Conservation (phyloP, 2,888 invertebrate species). For the Agonopterix heracliana region DNA sequence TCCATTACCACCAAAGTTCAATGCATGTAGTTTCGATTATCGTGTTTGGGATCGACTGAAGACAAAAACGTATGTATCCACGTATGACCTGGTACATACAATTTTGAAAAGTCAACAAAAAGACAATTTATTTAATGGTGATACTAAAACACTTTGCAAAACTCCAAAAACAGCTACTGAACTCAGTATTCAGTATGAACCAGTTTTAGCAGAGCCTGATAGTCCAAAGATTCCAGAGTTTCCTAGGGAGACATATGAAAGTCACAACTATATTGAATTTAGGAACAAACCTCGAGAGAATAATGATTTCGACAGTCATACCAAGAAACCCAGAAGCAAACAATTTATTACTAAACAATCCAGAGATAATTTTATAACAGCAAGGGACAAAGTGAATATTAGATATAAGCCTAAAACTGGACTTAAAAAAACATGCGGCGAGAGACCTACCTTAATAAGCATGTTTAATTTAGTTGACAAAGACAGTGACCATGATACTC, state of each 20-base stretch:
- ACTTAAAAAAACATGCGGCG: conserved; percentile 3
- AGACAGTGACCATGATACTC: conserved; percentile 13
- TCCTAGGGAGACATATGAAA: conserved; percentile 35
- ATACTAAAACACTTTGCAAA: background rate
- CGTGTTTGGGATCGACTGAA: background rate
- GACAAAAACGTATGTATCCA: conserved; percentile 28
- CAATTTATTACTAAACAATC: conserved; percentile 34
- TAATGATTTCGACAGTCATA: conserved; percentile 9
- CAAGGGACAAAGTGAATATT: conserved; percentile 10
- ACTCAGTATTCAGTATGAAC: background rate
- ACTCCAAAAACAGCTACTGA: too few species aligned
- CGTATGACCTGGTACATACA: conserved; percentile 49
- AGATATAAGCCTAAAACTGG: conserved; percentile 5
- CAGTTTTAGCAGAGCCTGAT: background rate
- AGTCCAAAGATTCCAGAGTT: conserved; percentile 1
- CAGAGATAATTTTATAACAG: conserved; percentile 29
- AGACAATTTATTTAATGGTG: background rate
- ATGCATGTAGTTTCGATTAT: conserved; percentile 2
- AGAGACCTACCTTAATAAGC: background rate
- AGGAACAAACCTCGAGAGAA: conserved; percentile 7
- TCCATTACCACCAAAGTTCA: conserved; percentile 9
- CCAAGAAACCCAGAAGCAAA: background rate
- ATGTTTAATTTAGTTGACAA: background rate
- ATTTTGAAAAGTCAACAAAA: conserved; percentile 28
- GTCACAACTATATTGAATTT: conserved; percentile 24